Base-by-base conservation (phyloP, 2,113 vertebrate genomes). In the Uria aalge region DNA sequence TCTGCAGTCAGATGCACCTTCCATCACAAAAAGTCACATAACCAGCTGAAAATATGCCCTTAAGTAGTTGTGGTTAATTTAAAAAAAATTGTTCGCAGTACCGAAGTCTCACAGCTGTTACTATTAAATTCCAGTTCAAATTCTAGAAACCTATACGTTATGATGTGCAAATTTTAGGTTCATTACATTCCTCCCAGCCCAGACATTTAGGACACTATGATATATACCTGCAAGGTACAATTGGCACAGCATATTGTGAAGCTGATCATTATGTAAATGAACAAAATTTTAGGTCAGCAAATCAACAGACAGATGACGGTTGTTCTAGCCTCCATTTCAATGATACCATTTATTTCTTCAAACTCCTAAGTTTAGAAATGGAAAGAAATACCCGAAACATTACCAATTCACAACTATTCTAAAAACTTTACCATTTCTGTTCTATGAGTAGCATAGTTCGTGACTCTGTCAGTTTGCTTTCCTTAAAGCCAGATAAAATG, bases 381-480 rank as follows among this genome's bases (percentile, higher is more conserved):
- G 63, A 82, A 87, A 75, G 5, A 82, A 84, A 75, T 85, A 76
- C 20, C 26, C 59, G 60, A 52, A 72, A 48, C 24, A 52, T 68
- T 86, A 73, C 27, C 66, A 87, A 84, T 36, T 41, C 73, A 67
- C 13, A 40, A 13, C 8, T 50, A 21, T 67, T 86, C 29, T 4
- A n/a, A 76, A 84, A 93, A 57, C n/a, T 21, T 52, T 11, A 59
- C 11, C 5, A 11, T 86, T 76, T 82, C 20, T 48, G 6, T 74
- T 92, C 55, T 72, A 18, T 62, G 71, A 30, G 72, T 41, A 56
- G 12, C 30, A n/a, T 17, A 48, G 62, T 92, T 95, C 72, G 56
- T 77, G 80, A 68, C 56, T 97, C 81, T 95, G 43, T 73, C 82
- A 92, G 79, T 69, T 95, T 86, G 76, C 40, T 64, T 86, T 85